phyloP scores from a whole-genome alignment of 30 jellyfish, hydroid and myxozoan genomes.

The Aurelia aurita complex sp. Pacific region DNA sequence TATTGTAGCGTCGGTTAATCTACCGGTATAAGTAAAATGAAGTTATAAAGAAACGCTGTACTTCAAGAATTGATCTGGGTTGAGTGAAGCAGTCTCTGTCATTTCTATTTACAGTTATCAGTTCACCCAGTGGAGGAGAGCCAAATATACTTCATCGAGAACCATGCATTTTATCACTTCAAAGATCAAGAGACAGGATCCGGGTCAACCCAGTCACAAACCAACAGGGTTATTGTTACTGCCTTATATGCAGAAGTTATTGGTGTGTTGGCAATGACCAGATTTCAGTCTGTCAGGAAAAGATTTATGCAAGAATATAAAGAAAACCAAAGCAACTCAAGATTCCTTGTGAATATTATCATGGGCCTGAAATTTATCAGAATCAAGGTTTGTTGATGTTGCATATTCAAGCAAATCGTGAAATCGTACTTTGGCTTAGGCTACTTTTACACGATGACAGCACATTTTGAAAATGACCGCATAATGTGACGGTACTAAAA shows the following conservation, averaged over 20 bases:
- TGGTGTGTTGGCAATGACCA: conserved; percentile 98
- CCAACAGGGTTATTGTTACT: conserved; percentile 87
- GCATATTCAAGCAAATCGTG: too few species aligned
- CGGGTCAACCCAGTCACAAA: conserved; percentile 63
- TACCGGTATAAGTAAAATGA: too few species aligned
- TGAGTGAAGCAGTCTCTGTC: too few species aligned
- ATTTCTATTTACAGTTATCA: conserved; percentile 61
- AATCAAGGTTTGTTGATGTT: conserved; percentile 70
- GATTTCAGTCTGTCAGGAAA: conserved; percentile 93
- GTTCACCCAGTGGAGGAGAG: conserved; percentile 98
- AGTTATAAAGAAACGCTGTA: too few species aligned
- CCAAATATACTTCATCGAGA: conserved; percentile 94
- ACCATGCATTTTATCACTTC: conserved; percentile 93
- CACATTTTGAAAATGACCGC: too few species aligned
- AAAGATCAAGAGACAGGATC: conserved; percentile 76
- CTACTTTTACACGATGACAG: too few species aligned
- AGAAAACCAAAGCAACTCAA: conserved; percentile 78
- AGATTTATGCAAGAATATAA: conserved; percentile 95
- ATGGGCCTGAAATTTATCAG: conserved; percentile 94
- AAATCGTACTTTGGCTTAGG: too few species aligned
- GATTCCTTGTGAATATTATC: conserved; percentile 80
- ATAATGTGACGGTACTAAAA: too few species aligned
- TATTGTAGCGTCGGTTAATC: too few species aligned
- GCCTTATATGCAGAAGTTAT: conserved; percentile 98
- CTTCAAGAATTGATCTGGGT: too few species aligned